Conservation (phyloP, 2,113 vertebrate species). For the Cololabis saira region DNA sequence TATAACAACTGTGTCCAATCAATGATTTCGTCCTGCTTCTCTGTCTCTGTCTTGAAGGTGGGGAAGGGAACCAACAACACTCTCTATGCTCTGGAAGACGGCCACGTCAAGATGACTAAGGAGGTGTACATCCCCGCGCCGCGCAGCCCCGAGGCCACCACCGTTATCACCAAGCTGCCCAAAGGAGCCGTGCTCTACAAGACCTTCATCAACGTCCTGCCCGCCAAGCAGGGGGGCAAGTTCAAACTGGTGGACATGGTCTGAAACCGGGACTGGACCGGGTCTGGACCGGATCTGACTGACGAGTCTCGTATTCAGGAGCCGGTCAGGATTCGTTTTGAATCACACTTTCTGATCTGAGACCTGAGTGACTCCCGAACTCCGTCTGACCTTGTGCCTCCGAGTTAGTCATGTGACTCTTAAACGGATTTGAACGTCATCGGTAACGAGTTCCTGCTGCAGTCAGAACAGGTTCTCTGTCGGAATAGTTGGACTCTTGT, state of each 20-base stretch:
- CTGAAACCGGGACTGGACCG: conserved; percentile 62
- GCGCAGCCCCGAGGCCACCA: conserved; percentile 72
- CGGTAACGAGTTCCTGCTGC: too few species aligned
- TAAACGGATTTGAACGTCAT: too few species aligned
- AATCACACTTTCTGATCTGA: neutral
- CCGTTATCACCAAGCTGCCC: conserved; percentile 86
- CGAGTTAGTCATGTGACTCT: too few species aligned
- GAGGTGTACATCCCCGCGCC: conserved; percentile 90
- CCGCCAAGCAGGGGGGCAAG: conserved; percentile 84
- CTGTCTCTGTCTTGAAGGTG: conserved; percentile 79
- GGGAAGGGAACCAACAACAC: conserved; percentile 91
- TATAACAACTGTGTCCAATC: neutral
- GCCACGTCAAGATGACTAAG: conserved; percentile 90
- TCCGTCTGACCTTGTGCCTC: too few species aligned
- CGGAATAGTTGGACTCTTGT: too few species aligned
- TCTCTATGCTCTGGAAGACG: conserved; percentile 92
- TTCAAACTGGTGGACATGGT: conserved; percentile 91
- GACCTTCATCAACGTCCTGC: conserved; percentile 91
- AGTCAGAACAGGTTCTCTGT: too few species aligned
- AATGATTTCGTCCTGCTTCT: neutral
- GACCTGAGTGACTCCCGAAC: too few species aligned
- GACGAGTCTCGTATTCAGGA: neutral
- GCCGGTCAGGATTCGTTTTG: neutral
- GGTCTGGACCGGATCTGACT: neutral
- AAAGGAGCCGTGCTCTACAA: conserved; percentile 92